phyloP scores from a whole-genome alignment of 2,888 invertebrate species.

The Ornithoptera priamus region DNA sequence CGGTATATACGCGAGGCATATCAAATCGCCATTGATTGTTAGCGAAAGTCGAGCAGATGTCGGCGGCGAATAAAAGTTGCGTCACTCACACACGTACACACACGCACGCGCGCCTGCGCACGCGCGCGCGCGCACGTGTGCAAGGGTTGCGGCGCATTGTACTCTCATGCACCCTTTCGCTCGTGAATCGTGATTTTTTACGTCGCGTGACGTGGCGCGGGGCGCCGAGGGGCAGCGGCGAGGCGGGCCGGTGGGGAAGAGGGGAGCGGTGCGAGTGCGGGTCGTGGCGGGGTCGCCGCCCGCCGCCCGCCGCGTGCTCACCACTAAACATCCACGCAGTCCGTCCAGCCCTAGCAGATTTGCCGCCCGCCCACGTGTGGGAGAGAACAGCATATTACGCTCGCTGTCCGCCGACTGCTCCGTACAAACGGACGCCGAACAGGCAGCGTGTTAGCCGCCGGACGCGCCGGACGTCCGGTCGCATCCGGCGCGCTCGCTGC shows the following conservation, averaged over 20 bases:
- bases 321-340: background rate
- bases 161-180: conserved; percentile 21
- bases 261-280: background rate
- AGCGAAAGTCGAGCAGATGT: conserved; percentile 28
- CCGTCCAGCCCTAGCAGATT: no score
- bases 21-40: conserved; percentile 22
- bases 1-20: background rate
- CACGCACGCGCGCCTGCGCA: conserved; percentile 13
- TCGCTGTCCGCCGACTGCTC: no score
- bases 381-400: no score
- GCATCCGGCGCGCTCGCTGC: no score
- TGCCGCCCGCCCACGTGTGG: no score
- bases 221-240: conserved; percentile 6
- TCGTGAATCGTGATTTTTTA: conserved; percentile 19
- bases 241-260: background rate
- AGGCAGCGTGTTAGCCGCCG: no score
- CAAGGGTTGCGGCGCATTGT: conserved; percentile 30
- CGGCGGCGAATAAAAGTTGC: conserved; percentile 26
- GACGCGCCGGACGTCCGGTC: no score
- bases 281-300: background rate
- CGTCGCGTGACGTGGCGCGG: conserved; percentile 16
- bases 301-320: background rate
- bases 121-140: conserved; percentile 30
- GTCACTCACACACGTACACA: conserved; percentile 10
- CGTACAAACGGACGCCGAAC: no score